Base-by-base conservation (phyloP, 2,888 invertebrate genomes). In the Drosophila tanythrix region DNA sequence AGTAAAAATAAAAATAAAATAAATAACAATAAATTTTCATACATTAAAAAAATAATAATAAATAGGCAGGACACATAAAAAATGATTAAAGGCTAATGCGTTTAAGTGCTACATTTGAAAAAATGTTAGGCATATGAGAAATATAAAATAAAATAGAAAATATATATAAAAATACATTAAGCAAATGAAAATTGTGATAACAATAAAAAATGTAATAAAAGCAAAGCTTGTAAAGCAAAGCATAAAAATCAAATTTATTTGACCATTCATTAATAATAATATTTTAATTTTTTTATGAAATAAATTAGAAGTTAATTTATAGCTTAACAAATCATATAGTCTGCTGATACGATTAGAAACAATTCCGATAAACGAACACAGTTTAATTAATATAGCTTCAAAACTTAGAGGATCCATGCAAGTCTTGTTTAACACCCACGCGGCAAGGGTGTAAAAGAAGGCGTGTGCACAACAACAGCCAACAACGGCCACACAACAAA, bases 381-480 rank as follows among this genome's bases (percentile, higher is more conserved):
- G 13, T 7, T 15, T 46, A 25, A 46, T 46, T 25, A 25, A 15
- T 15, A 4, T 4, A 25, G 8, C 8, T 46, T 46, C 0, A 25
- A 25, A 15, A 25, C 46, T 4, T 3, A 15, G 25, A 25, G 25
- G 15, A 46, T 25, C 8, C 25, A 2, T n/a, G 40, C 11, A 40
- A 11, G n/a, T 0, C 11, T n/a, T 11, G 10, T n/a, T 21, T n/a
- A 11, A 21, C 5, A n/a, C 40, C n/a, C 10, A 10, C 40, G 10
- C 11, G 43, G 43, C 11, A 25, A 27, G 27, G 15, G n/a, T 56
- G 6, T 21, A 56, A 46, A 52, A 75, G 69, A 59, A 66, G 74
- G 82, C 72, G 78, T 73, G 68, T 73, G 72, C 52, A 68, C 61
- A 79, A 71, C 74, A 56, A 25, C 25, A 46, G 15, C 25, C 25